Percentiles rank a stretch among this genome's conserved stretches.
Conservation (phyloP, 2,113 vertebrate species). For the Pterophyllum scalare region DNA sequence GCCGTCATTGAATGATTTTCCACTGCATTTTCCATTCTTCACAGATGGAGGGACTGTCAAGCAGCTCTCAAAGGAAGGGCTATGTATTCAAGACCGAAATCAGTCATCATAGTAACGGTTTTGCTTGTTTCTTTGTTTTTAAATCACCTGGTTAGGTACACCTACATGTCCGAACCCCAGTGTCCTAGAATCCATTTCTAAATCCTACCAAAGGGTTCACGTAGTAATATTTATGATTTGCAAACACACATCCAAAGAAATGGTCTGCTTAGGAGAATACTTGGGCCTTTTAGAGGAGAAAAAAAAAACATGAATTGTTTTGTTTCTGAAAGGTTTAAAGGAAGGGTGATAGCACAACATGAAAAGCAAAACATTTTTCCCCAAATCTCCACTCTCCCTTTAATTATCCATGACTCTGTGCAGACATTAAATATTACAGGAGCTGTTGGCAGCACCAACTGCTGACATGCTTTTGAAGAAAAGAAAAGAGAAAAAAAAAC, state of each 20-base stretch:
- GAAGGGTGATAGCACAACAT: background rate
- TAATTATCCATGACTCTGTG: background rate
- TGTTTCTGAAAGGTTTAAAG: background rate
- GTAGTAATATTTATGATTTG: background rate
- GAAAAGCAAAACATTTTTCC: background rate
- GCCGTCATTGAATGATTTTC: constrained; percentile 11
- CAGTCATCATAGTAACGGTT: background rate
- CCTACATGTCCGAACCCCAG: background rate
- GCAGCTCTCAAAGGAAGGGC: background rate
- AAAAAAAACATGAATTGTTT: background rate
- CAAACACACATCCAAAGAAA: background rate
- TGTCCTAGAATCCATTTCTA: background rate
- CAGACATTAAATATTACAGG: background rate
- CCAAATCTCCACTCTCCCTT: background rate
- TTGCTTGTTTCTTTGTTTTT: background rate
- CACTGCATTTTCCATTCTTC: background rate
- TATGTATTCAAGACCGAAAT: background rate
- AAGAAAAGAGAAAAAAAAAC: background rate
- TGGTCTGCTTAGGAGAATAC: background rate
- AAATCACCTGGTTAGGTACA: background rate
- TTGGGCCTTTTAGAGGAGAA: too few relatives aligned
- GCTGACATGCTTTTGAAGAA: background rate
- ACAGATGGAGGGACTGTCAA: constrained; percentile 14
- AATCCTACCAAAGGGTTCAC: background rate
- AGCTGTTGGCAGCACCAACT: background rate